Conservation (phyloP, 2,797 vertebrate species). For the Heliangelus exortis region DNA sequence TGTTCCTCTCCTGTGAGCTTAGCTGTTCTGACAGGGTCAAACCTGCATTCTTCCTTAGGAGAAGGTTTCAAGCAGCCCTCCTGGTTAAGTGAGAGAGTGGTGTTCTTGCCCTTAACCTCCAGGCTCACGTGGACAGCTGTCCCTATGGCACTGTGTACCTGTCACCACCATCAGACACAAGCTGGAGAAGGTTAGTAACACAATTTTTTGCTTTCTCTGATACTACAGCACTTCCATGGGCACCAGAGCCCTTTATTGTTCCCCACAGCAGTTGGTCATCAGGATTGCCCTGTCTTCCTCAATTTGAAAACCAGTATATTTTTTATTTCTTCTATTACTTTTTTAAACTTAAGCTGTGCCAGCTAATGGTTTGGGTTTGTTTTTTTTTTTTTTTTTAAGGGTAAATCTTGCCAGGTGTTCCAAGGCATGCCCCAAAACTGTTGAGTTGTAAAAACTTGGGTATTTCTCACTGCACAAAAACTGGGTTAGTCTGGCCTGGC, state of each 20-base stretch:
- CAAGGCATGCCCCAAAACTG: neutral
- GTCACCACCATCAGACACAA: conserved; percentile 95
- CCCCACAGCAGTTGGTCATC: neutral
- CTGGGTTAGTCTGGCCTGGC: neutral
- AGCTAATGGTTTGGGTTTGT: too few species aligned
- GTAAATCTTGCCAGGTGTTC: neutral
- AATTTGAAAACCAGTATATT: too few species aligned
- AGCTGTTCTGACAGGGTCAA: neutral
- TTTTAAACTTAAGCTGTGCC: neutral
- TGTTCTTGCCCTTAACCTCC: conserved; percentile 82
- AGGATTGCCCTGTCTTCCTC: neutral
- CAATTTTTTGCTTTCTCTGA: neutral
- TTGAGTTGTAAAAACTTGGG: neutral
- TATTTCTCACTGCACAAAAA: neutral
- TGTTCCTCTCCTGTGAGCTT: neutral
- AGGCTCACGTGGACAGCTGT: conserved; percentile 93
- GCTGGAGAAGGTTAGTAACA: conserved; percentile 94
- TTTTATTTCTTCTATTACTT: neutral
- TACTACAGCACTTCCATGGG: fast-evolving
- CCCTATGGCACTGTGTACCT: conserved; percentile 97
- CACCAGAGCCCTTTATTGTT: neutral
- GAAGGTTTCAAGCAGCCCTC: neutral
- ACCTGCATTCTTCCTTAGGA: neutral
- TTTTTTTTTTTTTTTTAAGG: neutral
- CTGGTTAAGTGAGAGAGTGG: neutral